Percentiles rank a stretch among this genome's conserved stretches.
Conservation (phyloP, 2,113 vertebrate genomes). For the Hemibagrus wyckioides region DNA sequence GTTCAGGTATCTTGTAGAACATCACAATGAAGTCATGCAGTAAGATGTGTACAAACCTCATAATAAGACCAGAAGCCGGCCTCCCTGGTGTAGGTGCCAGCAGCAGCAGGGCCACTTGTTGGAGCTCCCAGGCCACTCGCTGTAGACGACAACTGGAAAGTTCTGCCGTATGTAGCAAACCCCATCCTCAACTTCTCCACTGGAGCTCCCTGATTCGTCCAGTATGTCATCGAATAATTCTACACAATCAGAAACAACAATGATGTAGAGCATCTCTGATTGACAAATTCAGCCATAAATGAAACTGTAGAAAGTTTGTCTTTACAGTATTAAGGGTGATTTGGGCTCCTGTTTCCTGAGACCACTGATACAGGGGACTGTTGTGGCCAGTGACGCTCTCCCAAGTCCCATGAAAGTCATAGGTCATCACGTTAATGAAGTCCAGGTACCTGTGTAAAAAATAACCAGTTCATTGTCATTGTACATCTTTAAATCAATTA, state of each 20-base stretch:
- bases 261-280: not conserved
- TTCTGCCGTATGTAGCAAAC: conserved; percentile 74
- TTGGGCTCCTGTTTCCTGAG: conserved; percentile 32
- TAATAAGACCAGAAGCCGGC: conserved; percentile 77
- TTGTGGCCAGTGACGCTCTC: conserved; percentile 72
- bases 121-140: conserved; percentile 57
- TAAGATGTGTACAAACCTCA: conserved; percentile 65
- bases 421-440: conserved; percentile 77
- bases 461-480: conserved; percentile 62
- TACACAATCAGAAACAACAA: conserved; percentile 44
- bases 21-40: not conserved
- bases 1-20: not conserved
- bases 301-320: not conserved
- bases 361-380: conserved; percentile 69
- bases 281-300: not conserved
- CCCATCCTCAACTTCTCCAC: conserved; percentile 74
- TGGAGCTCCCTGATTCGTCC: conserved; percentile 70
- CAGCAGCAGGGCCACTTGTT: conserved; percentile 61
- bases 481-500: conserved; percentile 62
- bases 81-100: conserved; percentile 71
- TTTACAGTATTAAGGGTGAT: conserved; percentile 68
- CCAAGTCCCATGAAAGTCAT: conserved; percentile 76
- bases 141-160: conserved; percentile 61
- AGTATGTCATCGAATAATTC: conserved; percentile 74
- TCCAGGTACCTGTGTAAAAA: conserved; percentile 66